A percentile compares a stretch with the other conserved stretches of the same genome.
Conservation (phyloP, 1,140 invertebrate species). For the Pomacea maculata region DNA sequence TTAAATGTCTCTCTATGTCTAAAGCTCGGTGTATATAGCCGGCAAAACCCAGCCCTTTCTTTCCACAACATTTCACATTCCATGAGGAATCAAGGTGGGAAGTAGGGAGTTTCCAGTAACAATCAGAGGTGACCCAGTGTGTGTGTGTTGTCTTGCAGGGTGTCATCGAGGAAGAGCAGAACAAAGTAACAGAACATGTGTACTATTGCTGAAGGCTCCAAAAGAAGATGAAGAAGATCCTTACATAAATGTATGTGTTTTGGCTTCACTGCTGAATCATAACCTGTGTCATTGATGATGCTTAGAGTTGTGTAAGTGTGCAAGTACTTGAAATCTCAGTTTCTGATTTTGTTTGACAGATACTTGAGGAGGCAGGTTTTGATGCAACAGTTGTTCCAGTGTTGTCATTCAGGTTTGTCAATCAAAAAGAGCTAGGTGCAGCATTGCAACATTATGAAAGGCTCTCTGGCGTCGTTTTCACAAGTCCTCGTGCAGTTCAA, state of each 20-base stretch:
- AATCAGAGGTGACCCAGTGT: too few relatives aligned
- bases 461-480: conserved; percentile 23
- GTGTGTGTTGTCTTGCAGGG: too few relatives aligned
- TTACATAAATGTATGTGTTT: not conserved
- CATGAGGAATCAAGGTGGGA: too few relatives aligned
- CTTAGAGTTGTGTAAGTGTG: too few relatives aligned
- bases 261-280: not conserved
- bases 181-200: not conserved
- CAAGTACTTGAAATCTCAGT: too few relatives aligned
- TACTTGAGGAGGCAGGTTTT: conserved; percentile 11
- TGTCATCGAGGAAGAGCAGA: too few relatives aligned
- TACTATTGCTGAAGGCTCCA: conserved; percentile 1
- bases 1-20: too few relatives aligned
- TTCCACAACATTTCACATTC: too few relatives aligned
- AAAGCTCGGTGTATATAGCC: too few relatives aligned
- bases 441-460: not conserved
- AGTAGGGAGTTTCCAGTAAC: too few relatives aligned
- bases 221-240: not conserved
- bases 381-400: conserved; percentile 17
- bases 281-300: too few relatives aligned
- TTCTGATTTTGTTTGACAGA: not conserved
- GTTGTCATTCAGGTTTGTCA: conserved; percentile 24
- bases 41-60: too few relatives aligned
- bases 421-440: conserved; percentile 7
- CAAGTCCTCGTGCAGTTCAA: conserved; percentile 22